A percentile compares a stretch with the other conserved stretches of the same genome.
Conservation (phyloP, 2,888 invertebrate genomes). For the Limnephilus rhombicus region DNA sequence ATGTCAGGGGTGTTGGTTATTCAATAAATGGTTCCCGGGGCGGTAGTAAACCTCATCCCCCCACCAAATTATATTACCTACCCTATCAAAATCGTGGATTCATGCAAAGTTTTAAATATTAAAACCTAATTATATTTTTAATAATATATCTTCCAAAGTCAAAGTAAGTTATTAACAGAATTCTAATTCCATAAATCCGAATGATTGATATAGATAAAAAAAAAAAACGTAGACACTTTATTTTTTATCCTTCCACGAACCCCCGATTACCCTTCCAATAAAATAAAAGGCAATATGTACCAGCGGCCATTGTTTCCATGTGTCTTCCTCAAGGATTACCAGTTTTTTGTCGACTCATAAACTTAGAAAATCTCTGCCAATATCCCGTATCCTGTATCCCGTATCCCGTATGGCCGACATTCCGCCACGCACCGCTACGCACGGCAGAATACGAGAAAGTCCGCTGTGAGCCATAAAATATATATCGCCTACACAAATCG, state of each 20-base stretch:
- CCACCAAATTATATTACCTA: no score
- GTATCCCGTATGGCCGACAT: not conserved
- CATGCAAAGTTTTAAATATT: no score
- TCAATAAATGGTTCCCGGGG: no score
- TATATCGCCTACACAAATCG: slow-evolving; percentile 66
- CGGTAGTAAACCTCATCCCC: no score
- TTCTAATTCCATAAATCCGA: not conserved
- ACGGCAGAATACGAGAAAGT: slow-evolving; percentile 39
- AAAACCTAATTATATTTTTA: no score
- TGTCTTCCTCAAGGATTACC: slow-evolving; percentile 47
- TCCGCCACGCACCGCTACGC: slow-evolving; percentile 59
- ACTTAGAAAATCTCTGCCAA: slow-evolving; percentile 31
- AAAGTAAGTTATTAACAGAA: not conserved
- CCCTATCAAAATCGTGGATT: no score
- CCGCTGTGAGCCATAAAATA: slow-evolving; percentile 63
- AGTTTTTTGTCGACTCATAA: slow-evolving; percentile 60
- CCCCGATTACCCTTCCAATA: slow-evolving; percentile 16
- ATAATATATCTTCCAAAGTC: no score
- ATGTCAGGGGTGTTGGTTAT: no score
- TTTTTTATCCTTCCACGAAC: not conserved
- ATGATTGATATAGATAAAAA: not conserved
- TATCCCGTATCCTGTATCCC: slow-evolving; percentile 6
- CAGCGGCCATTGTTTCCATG: slow-evolving; percentile 38
- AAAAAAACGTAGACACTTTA: not conserved
- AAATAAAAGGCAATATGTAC: slow-evolving; percentile 5